phyloP scores from a whole-genome alignment of 1,140 invertebrate genomes.

The Drosophila nigromelanica region DNA sequence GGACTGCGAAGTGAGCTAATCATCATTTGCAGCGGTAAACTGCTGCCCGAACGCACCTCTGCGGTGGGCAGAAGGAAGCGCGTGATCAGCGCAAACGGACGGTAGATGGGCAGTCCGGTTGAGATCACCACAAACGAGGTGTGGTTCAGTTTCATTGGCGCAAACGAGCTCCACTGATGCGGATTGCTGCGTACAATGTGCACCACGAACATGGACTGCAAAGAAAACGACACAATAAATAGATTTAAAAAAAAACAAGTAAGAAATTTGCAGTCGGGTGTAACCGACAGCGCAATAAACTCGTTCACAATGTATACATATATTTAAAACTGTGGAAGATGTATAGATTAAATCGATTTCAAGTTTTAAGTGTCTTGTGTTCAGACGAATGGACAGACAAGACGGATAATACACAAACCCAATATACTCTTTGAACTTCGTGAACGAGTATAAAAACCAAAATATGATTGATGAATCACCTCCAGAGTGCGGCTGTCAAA shows the following conservation, averaged over 20 bases:
- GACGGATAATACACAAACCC: too few relatives aligned
- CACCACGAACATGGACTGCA: slow-evolving; percentile 74
- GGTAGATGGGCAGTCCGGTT: slow-evolving; percentile 67
- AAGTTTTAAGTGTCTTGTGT: too few relatives aligned
- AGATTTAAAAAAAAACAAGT: too few relatives aligned
- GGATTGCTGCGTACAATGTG: slow-evolving; percentile 78
- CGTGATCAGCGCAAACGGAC: slow-evolving; percentile 77
- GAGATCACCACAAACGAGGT: slow-evolving; percentile 78
- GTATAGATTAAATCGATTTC: too few relatives aligned
- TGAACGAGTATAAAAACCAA: not conserved
- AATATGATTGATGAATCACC: slow-evolving; percentile 30
- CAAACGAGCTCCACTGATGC: slow-evolving; percentile 68
- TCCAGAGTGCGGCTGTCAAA: slow-evolving; percentile 69
- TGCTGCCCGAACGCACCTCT: slow-evolving; percentile 51
- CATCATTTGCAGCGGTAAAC: slow-evolving; percentile 63
- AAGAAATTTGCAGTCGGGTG: too few relatives aligned
- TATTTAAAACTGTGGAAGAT: too few relatives aligned
- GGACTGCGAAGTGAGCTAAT: slow-evolving; percentile 71
- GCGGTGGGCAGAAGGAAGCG: slow-evolving; percentile 68
- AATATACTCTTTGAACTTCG: too few relatives aligned
- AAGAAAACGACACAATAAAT: not conserved
- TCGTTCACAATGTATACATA: too few relatives aligned
- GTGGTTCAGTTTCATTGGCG: slow-evolving; percentile 76
- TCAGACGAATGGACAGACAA: too few relatives aligned
- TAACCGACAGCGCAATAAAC: too few relatives aligned